Conservation (phyloP, 2,797 vertebrate species). For the Notoglanidium macrostoma region DNA sequence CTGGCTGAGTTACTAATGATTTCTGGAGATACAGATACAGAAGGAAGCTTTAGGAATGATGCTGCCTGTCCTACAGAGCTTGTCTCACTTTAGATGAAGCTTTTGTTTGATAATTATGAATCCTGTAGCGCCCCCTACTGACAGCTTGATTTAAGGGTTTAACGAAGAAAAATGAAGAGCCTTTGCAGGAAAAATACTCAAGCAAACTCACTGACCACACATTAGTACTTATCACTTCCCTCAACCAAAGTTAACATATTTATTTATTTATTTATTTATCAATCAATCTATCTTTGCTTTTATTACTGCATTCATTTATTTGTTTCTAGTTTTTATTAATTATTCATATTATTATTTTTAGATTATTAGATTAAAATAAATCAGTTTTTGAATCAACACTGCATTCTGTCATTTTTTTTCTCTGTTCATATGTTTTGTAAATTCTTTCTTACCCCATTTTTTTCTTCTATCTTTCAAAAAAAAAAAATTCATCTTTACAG, state of each 20-base stretch:
- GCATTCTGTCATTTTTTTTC: background rate
- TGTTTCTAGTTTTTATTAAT: background rate
- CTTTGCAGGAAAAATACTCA: background rate
- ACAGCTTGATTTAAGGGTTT: slow-evolving; percentile 25
- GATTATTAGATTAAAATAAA: background rate
- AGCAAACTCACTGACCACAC: background rate
- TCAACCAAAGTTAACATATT: background rate
- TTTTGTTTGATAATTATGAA: background rate
- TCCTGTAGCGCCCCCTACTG: slow-evolving; percentile 66
- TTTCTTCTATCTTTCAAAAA: background rate
- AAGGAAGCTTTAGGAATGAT: too few species aligned
- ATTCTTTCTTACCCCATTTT: background rate
- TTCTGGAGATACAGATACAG: background rate
- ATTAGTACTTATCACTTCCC: background rate
- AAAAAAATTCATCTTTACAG: background rate
- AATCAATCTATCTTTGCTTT: background rate
- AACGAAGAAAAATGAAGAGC: background rate
- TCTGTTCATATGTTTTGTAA: background rate
- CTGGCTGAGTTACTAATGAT: background rate
- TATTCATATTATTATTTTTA: too few species aligned
- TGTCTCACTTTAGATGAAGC: background rate
- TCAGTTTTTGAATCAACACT: background rate
- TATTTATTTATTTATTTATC: background rate
- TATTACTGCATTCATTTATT: background rate
- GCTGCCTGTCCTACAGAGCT: background rate